These are phyloP conservation scores for Vulpes ferrilata DNA, from an alignment of 2,113 vertebrate species.

Conservation along the genomic window DNA sequence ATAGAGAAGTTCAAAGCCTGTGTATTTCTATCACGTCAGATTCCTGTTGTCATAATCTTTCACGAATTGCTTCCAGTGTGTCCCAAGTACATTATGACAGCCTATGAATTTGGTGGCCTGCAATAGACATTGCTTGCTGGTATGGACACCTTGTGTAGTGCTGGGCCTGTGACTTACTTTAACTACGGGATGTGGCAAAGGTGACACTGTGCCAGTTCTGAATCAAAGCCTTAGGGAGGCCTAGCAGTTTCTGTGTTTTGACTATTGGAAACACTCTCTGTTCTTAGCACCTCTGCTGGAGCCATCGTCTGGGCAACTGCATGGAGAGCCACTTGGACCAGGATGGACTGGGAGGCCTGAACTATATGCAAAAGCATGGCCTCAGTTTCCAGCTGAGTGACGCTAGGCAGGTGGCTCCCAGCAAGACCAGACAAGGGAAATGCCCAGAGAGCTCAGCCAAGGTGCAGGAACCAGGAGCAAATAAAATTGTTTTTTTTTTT, in stretches of 20 bases:
- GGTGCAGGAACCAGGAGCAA: not conserved
- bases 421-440: not conserved
- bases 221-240: not conserved
- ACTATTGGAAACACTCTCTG: not conserved
- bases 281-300: not conserved
- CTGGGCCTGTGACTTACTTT: not conserved
- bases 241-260: not conserved
- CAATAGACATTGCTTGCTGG: fast-evolving
- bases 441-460: not conserved
- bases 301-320: not conserved
- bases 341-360: not conserved
- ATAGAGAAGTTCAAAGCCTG: not conserved
- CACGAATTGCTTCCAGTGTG: not conserved
- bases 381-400: not conserved
- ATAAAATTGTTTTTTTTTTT: not conserved
- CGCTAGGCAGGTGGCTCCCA: too few relatives aligned
- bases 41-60: not conserved
- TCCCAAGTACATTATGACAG: not conserved
- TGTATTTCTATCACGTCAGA: not conserved
- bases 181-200: not conserved
- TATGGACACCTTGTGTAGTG: fast-evolving
- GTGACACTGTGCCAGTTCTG: too few relatives aligned
- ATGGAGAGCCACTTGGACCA: not conserved
- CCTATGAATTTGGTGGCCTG: not conserved
- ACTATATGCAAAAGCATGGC: not conserved